Conservation (phyloP, 92 coral and sea anemone genomes). For the Virgularia gustaviana region DNA sequence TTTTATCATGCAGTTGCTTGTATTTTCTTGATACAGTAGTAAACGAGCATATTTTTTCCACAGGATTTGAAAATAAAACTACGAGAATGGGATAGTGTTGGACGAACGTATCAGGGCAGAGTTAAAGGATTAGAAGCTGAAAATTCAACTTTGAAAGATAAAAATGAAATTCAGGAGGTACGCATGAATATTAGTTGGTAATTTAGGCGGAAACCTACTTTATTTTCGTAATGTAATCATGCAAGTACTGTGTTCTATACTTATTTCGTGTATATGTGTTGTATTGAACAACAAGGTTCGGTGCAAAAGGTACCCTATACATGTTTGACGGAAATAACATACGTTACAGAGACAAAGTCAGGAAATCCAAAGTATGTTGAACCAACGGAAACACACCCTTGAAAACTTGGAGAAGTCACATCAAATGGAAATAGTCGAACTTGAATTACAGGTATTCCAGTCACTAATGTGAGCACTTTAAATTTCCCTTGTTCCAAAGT, state of each 20-base stretch:
- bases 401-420: slow-evolving; percentile 79
- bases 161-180: slow-evolving; percentile 81
- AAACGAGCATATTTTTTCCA: not conserved
- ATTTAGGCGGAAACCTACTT: too few relatives aligned
- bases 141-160: slow-evolving; percentile 77
- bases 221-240: too few relatives aligned
- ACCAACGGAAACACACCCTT: slow-evolving; percentile 77
- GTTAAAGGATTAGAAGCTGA: slow-evolving; percentile 77
- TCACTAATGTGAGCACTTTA: not conserved
- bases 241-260: too few relatives aligned
- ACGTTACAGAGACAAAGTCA: slow-evolving; percentile 71
- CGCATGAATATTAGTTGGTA: too few relatives aligned
- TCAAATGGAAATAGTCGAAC: slow-evolving; percentile 68
- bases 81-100: slow-evolving; percentile 71
- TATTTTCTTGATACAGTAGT: not conserved
- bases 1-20: not conserved
- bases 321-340: not conserved
- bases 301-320: not conserved
- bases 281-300: too few relatives aligned
- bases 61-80: slow-evolving; percentile 73
- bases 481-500: not conserved
- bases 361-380: slow-evolving; percentile 77
- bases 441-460: slow-evolving; percentile 63
- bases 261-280: too few relatives aligned
- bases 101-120: slow-evolving; percentile 80